Conservation (phyloP, 2,797 vertebrate genomes). For the Catamblyrhynchus diadema region DNA sequence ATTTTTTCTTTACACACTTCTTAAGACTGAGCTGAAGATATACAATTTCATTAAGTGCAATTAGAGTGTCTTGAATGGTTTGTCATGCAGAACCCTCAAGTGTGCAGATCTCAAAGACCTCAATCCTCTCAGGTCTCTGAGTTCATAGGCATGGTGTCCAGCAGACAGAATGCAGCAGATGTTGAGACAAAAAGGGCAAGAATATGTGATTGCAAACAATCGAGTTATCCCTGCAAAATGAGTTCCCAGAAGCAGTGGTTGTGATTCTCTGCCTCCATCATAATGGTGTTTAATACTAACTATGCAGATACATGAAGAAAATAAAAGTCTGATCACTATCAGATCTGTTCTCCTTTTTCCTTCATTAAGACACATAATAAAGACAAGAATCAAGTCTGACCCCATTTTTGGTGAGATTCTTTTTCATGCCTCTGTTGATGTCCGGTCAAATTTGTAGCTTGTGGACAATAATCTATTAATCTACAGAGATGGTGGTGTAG, state of each 20-base stretch:
- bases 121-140: neutral
- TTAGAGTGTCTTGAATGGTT: neutral
- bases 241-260: neutral
- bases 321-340: neutral
- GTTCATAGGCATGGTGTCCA: neutral
- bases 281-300: neutral
- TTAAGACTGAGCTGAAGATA: neutral
- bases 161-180: neutral
- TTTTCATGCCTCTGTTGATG: neutral
- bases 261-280: neutral
- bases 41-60: neutral
- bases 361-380: neutral
- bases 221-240: neutral
- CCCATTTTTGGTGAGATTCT: neutral
- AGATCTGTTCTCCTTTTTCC: neutral
- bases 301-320: neutral
- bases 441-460: neutral
- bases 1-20: neutral
- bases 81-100: neutral
- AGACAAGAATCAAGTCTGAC: neutral
- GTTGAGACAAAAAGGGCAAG: neutral
- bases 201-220: neutral
- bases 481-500: neutral
- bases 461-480: neutral
- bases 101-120: neutral